Conservation (phyloP, 2,797 vertebrate genomes). For the Euphonia xanthogaster region DNA sequence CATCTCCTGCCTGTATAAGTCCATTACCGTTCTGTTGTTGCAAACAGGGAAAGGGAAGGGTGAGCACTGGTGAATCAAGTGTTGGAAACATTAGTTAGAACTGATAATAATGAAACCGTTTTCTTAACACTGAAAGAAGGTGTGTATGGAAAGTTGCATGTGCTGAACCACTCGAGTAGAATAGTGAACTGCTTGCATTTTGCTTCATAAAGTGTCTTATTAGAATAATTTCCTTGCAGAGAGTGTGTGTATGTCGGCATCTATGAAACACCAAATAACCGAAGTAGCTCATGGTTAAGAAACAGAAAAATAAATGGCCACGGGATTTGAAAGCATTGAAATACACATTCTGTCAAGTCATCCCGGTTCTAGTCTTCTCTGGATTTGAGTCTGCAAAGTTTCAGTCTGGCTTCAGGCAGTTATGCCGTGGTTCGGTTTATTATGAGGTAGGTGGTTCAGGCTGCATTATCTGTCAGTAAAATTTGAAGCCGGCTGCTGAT, state of each 20-base stretch:
- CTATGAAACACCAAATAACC: neutral
- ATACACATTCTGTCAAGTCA: neutral
- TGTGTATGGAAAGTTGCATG: neutral
- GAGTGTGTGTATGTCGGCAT: fast-evolving
- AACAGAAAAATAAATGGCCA: neutral
- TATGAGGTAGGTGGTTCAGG: neutral
- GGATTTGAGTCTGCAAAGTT: conserved; percentile 7
- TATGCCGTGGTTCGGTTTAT: fast-evolving
- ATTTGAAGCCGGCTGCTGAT: neutral
- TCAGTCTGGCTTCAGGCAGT: neutral
- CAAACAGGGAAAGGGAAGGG: neutral
- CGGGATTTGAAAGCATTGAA: neutral
- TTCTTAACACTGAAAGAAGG: neutral
- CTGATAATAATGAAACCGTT: neutral
- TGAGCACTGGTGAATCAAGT: neutral
- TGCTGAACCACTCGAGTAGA: neutral
- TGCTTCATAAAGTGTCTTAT: neutral
- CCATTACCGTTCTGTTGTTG: neutral
- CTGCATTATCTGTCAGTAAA: neutral
- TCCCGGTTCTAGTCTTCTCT: neutral
- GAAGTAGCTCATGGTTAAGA: neutral
- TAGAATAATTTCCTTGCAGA: neutral
- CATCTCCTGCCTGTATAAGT: neutral
- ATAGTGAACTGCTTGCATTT: neutral
- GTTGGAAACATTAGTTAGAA: neutral